Base-by-base conservation (phyloP, 2,113 vertebrate species). In the Brachirus orientalis region DNA sequence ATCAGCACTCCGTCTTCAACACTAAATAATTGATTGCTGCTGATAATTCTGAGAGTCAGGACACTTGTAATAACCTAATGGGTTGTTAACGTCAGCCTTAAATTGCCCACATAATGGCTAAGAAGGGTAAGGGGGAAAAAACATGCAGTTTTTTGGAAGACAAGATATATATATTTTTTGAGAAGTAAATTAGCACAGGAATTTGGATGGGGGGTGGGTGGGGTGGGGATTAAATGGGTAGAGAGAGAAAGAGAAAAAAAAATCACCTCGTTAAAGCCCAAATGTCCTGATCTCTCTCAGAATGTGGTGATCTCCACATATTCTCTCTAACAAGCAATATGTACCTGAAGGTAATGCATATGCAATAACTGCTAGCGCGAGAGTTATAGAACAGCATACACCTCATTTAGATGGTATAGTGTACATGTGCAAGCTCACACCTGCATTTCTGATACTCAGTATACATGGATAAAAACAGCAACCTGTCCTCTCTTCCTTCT, bases 11-110 rank as follows among this genome's bases (percentile, higher is more conserved):
- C 14, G 18, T n/a, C n/a, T 69, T 64, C 47, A 20, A 36, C 46
- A 60, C 18, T 86, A 58, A 82, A 79, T 83, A 69, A 82, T 70
- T 74, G 53, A 81, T 80, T 33, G 11, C 53, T 7, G 53, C 52
- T 43, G 19, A 57, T 70, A 51, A 63, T 62, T 71, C 46, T 22
- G 44, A 80, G 41, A 55, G 81, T 65, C 56, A 55, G 60, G 28
- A 22, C 64, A 57, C 45, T 54, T 72, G 51, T 7, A 10, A 40
- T 33, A 72, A 46, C 44, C 7, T 28, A 28, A 28, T 28, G 28
- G 70, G 50, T 56, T 77, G 52, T 74, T 66, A 74, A 82, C 69
- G 52, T 67, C 12, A 12, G 61, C 8, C n/a, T 60, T 16, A 53
- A 71, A 44, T 72, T 41, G 8, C 38, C 22, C 28, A 28, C 28